These are phyloP conservation scores for Formicarius rufipectus DNA, from an alignment of 2,113 vertebrate species.

Conservation along the genomic window DNA sequence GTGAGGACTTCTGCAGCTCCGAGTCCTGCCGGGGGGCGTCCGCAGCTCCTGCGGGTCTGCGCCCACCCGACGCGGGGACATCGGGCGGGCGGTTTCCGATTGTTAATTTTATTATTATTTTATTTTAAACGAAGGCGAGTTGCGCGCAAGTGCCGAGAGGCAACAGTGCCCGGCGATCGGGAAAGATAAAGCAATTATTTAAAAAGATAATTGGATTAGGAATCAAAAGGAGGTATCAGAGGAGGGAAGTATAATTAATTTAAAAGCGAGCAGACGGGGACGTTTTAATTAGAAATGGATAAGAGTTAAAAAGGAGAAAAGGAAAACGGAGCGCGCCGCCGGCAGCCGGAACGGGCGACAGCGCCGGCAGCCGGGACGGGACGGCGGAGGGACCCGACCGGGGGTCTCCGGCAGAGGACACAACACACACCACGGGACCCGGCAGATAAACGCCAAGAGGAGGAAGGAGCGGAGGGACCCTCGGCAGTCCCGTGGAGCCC, in stretches of 20 bases:
- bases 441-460: not conserved
- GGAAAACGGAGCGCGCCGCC: not conserved
- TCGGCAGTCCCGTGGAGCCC: not conserved
- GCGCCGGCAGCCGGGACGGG: not conserved
- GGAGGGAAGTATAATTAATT: constrained; percentile 61
- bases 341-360: not conserved
- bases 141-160: not conserved
- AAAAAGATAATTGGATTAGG: constrained; percentile 72
- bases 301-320: constrained; percentile 14
- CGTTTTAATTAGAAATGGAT: constrained; percentile 64
- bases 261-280: constrained; percentile 53
- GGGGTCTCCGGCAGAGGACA: not conserved
- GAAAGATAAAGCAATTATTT: constrained; percentile 69
- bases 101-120: not conserved
- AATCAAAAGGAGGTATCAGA: constrained; percentile 62
- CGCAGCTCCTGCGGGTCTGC: not conserved
- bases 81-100: not conserved
- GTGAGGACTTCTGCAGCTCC: not conserved
- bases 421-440: not conserved
- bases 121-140: not conserved
- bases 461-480: not conserved
- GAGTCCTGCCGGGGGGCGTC: not conserved
- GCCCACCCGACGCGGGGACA: not conserved
- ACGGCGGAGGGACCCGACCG: not conserved
- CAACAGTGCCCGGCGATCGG: constrained; percentile 27